Conservation (phyloP, 1,140 invertebrate genomes). For the Delia radicum region DNA sequence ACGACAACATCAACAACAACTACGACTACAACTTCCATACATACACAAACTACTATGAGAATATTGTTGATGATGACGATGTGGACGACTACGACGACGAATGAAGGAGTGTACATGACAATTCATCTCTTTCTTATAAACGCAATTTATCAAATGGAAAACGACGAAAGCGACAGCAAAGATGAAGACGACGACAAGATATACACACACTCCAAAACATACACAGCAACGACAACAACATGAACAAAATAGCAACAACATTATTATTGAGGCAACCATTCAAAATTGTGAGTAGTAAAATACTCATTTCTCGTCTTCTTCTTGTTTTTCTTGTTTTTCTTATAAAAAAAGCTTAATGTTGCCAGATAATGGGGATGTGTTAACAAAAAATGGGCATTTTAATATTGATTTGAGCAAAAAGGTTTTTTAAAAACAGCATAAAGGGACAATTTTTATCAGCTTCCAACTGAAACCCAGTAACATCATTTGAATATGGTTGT, state of each 20-base stretch:
- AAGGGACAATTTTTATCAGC: too few relatives aligned
- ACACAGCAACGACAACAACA: constrained; percentile 11
- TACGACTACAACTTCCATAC: not conserved
- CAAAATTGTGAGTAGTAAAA: not conserved
- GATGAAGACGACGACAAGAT: constrained; percentile 46
- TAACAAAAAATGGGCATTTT: too few relatives aligned
- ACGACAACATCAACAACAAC: constrained; percentile 19
- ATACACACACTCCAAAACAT: not conserved
- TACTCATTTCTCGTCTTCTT: not conserved
- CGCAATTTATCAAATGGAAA: constrained; percentile 55
- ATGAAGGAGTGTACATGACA: constrained; percentile 50
- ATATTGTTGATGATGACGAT: constrained; percentile 11
- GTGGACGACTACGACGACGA: not conserved
- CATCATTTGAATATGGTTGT: too few relatives aligned
- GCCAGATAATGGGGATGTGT: too few relatives aligned
- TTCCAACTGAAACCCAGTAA: too few relatives aligned
- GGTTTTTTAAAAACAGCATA: too few relatives aligned
- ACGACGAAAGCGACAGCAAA: constrained; percentile 55
- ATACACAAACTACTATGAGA: not conserved
- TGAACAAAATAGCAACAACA: not conserved
- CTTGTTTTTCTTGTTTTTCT: not conserved
- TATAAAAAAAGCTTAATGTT: too few relatives aligned
- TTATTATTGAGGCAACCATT: constrained; percentile 8
- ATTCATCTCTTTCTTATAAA: constrained; percentile 57
- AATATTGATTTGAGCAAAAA: too few relatives aligned